These are phyloP conservation scores for Stichopus horrens DNA, from an alignment of 53 echinoderm and acorn worm genomes.

Conservation along the genomic window DNA sequence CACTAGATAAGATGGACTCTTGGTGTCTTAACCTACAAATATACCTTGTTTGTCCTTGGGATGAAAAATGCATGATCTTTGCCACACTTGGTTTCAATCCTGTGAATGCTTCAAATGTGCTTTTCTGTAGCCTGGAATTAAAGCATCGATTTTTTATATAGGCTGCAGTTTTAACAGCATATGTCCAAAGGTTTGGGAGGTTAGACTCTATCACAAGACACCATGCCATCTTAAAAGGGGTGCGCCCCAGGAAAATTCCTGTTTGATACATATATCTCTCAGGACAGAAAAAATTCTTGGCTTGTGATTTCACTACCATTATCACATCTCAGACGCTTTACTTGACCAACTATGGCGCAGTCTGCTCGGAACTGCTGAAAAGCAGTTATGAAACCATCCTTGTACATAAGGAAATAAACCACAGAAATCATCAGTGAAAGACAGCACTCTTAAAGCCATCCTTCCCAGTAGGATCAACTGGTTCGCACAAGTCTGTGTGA, in stretches of 20 bases:
- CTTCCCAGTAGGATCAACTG: constrained; percentile 36
- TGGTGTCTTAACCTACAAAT: constrained; percentile 46
- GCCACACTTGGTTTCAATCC: background rate
- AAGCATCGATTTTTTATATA: constrained; percentile 46
- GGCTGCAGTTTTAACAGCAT: constrained; percentile 47
- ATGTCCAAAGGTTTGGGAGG: constrained; percentile 49
- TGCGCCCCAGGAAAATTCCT: constrained; percentile 45
- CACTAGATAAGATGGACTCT: constrained; percentile 49
- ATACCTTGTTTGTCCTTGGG: constrained; percentile 34
- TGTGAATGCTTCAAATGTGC: constrained; percentile 6
- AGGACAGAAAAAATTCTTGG: constrained; percentile 20
- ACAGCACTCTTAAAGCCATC: constrained; percentile 50
- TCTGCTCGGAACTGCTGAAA: constrained; percentile 47
- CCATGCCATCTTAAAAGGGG: constrained; percentile 53
- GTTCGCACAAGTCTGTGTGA: constrained; percentile 46
- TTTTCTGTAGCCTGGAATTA: constrained; percentile 4
- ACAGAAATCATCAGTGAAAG: constrained; percentile 51
- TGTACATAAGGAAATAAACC: constrained; percentile 48
- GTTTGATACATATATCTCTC: constrained; percentile 44
- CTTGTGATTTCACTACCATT: constrained; percentile 55
- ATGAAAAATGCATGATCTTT: constrained; percentile 36
- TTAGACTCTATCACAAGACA: constrained; percentile 39
- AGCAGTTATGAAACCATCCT: constrained; percentile 49
- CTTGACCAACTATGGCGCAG: constrained; percentile 20
- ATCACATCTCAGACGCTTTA: constrained; percentile 48